Evolutionary conservation across 2,888 invertebrate genomes (phyloP), one percentile per base, ranked within the genome.

Genomic region (Athetis lepigone): DNA sequence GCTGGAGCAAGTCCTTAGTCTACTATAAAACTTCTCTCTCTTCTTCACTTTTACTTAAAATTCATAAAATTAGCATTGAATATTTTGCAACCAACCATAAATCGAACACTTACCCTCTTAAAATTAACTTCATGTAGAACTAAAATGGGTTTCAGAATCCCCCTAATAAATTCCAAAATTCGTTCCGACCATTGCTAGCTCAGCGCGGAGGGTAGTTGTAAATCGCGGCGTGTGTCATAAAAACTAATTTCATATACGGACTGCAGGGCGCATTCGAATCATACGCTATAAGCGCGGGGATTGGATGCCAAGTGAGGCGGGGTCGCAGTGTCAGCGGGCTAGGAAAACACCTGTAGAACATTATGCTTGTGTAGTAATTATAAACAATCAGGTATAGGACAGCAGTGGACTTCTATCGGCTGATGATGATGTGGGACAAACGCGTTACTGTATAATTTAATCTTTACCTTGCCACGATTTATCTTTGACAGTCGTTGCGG

Each of bases 241-340:
- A 76, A 80, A 74, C 71, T 81, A 82, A 81, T 81, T 80, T 82
- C 70, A 70, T 79, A 71, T 70, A 67, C 40, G 59, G 67, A 60
- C 46, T 59, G 60, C 59, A 16, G 76, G 63, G 64, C 8, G 62
- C 47, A 40, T 45, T 47, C 62, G 50, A 51, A 64, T 72, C 80
- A 64, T 76, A 67, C 64, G 66, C 66, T 50, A 18, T 68, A 36
- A 43, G 54, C 50, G 40, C 21, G 19, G 23, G 55, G 37, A 67
- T 63, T 65, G 62, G 33, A 54, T 63, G n/a, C 1, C 16, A n/a
- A 33, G 4, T 11, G 16, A 8, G 40, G 0, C 21, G 16, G 13
- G 47, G 52, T 51, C 9, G 7, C 1, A 47, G n/a, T 39, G 57
- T 33, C 1, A 47, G 72, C 45, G 49, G 9, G 33, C 37, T 19